Conservation (phyloP, 1,140 invertebrate species). For the Ceratosolen fusciceps region DNA sequence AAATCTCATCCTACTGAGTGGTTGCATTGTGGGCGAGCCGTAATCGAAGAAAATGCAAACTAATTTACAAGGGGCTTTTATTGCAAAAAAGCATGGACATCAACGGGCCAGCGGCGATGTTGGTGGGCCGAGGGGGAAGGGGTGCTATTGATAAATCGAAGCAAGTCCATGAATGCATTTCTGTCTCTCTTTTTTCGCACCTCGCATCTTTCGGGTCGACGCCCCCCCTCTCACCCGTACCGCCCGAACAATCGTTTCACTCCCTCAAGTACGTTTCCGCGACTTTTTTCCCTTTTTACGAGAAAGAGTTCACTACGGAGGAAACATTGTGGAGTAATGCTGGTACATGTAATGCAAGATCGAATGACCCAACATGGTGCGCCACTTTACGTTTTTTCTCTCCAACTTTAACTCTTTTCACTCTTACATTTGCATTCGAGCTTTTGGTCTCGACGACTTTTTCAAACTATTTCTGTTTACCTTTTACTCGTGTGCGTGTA, state of each 20-base stretch:
- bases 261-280: too few species aligned
- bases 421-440: not conserved
- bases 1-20: not conserved
- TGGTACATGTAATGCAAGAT: not conserved
- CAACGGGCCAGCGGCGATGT: not conserved
- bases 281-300: too few species aligned
- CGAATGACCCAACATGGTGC: not conserved
- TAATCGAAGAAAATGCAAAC: conserved; percentile 50
- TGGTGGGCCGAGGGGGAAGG: not conserved
- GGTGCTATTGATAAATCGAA: conserved; percentile 57
- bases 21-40: not conserved
- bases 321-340: too few species aligned
- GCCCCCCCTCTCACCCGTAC: not conserved
- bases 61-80: conserved; percentile 57
- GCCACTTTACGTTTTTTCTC: not conserved
- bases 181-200: not conserved
- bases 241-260: too few species aligned
- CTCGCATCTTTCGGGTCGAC: not conserved
- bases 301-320: too few species aligned
- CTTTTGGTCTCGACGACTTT: not conserved
- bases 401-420: not conserved
- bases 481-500: not conserved
- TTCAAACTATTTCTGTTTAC: not conserved
- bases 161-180: conserved; percentile 42
- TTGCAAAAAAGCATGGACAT: conserved; percentile 18